Evolutionary conservation across 1,140 invertebrate genomes (phyloP), one percentile per base, ranked within the genome.

Genomic region (Zophobas morio): DNA sequence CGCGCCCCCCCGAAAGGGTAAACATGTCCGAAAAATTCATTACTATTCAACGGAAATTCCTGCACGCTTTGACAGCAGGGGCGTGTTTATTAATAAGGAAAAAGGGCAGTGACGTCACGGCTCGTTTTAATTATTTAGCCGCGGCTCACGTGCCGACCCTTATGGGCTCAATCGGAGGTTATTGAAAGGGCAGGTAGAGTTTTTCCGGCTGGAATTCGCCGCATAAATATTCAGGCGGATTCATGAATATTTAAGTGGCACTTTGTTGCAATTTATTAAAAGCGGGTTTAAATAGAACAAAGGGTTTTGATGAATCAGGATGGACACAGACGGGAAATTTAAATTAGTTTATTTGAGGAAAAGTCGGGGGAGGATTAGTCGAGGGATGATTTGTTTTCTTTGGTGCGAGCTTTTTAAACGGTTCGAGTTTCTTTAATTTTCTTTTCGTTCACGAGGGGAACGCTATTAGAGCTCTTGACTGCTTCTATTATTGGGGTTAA

Each of bases 41-140:
- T 60, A 39, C 33, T 36, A 32, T 66, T 39, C n/a, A 66, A 66
- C 32, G 39, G 39, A 42, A 66, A 66, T 66, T 66, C 60, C 60
- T 8, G 60, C 39, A 33, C 39, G 60, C 60, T 42, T 63, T 63
- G 57, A 63, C 57, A 63, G 39, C 39, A 20, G 39, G 39, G 33
- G 40, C 39, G 60, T 66, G 60, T 66, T 66, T 66, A 66, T 66
- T 66, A 66, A 66, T 66, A 66, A 63, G 20, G 56, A 60, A 66
- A 66, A 66, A 42, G n/a, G 49, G 4, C 49, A 51, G 49, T 51
- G 49, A 20, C 49, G 54, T 57, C 54, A 57, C 3, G 2, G 34
- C 1, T 57, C 20, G 34, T 20, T 20, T 57, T 36, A 57, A 57
- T 35, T 57, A 57, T 57, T 57, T 57, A 57, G 2, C 2, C 32